A percentile compares a stretch with the other conserved stretches of the same genome.
phyloP scores from a whole-genome alignment of 2,113 vertebrate species.

The Pomatorhinus ruficollis region DNA sequence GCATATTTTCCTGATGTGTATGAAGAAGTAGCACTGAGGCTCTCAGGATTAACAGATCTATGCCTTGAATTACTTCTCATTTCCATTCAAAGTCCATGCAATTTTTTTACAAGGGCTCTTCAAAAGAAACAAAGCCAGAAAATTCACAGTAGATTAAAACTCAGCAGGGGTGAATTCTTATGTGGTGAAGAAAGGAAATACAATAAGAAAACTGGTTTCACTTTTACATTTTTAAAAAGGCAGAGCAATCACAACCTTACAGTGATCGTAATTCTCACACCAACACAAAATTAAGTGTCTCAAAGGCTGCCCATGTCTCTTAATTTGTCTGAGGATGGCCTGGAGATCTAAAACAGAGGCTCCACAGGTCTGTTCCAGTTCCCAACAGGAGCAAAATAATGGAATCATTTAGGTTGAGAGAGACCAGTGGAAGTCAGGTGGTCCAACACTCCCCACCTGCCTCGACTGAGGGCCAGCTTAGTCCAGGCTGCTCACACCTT shows the following conservation, averaged over 20 bases:
- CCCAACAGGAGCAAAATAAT: neutral
- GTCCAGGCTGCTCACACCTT: neutral
- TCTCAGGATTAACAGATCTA: conserved; percentile 16
- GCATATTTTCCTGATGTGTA: neutral
- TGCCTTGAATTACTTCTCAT: neutral
- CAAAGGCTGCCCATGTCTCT: neutral
- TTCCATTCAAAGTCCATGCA: neutral
- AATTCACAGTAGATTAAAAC: conserved; percentile 8
- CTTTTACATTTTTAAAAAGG: neutral
- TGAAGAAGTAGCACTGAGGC: neutral
- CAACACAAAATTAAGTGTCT: neutral
- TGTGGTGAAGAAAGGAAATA: neutral
- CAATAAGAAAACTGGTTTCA: neutral
- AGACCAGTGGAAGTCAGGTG: neutral
- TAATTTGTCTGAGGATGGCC: neutral
- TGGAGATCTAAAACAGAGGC: neutral
- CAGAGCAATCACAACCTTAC: neutral
- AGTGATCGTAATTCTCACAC: neutral
- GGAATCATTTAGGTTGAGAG: neutral
- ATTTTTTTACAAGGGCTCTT: neutral
- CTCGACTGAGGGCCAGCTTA: fast-evolving
- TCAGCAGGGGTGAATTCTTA: neutral
- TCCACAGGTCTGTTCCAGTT: neutral
- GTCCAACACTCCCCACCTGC: neutral
- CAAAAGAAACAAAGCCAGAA: conserved; percentile 18